phyloP scores from a whole-genome alignment of 2,888 invertebrate species.

The Pristionchus entomophagus region DNA sequence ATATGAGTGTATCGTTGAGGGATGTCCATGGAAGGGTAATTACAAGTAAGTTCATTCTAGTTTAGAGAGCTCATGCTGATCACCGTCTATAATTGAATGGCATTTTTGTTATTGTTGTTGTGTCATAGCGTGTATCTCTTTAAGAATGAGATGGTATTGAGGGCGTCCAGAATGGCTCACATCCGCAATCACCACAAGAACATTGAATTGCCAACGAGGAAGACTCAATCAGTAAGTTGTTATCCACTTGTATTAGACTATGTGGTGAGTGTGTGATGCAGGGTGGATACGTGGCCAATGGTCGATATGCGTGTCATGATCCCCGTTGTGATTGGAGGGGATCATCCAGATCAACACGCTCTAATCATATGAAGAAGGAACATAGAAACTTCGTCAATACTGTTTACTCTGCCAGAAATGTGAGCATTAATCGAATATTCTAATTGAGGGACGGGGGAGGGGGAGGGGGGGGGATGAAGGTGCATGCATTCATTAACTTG shows the following conservation, averaged over 20 bases:
- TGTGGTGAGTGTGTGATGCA: no score
- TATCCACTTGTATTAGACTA: neutral
- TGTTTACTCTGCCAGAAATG: conserved; percentile 51
- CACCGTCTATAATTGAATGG: no score
- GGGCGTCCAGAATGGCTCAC: conserved; percentile 41
- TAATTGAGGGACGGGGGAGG: no score
- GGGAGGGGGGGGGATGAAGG: no score
- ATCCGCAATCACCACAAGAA: conserved; percentile 46
- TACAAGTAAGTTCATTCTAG: conserved; percentile 49
- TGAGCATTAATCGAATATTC: conserved; percentile 29
- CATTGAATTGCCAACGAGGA: conserved; percentile 12
- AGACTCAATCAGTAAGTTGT: neutral
- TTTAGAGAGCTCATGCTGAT: neutral
- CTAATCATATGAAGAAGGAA: conserved; percentile 58
- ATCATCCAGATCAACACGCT: conserved; percentile 58
- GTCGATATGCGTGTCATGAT: conserved; percentile 59
- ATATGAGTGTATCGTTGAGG: conserved; percentile 55
- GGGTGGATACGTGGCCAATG: conserved; percentile 57
- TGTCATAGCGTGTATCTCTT: no score
- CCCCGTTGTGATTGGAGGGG: conserved; percentile 62
- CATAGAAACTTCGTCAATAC: conserved; percentile 56
- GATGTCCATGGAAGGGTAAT: conserved; percentile 63
- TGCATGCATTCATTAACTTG: neutral
- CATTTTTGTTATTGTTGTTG: no score
- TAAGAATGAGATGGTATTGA: no score